These are phyloP conservation scores for Agrilus mali DNA, from an alignment of 2,888 invertebrate species.

Conservation along the genomic window DNA sequence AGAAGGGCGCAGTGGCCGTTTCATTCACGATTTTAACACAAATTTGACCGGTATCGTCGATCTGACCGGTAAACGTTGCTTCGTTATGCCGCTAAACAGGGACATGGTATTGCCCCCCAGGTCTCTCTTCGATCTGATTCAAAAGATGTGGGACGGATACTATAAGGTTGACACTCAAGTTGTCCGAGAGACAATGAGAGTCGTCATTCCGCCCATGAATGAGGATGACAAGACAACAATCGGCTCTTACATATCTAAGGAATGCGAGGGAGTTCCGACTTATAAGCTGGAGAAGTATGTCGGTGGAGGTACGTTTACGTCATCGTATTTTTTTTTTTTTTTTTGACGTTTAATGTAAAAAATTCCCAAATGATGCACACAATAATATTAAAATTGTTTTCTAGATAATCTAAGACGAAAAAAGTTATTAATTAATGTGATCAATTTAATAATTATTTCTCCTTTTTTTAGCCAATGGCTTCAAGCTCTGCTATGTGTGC, in stretches of 20 bases:
- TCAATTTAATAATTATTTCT: too few species aligned
- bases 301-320: conserved; percentile 42
- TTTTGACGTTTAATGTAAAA: too few species aligned
- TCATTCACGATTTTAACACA: conserved; percentile 84
- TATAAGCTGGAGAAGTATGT: conserved; percentile 61
- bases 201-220: conserved; percentile 55
- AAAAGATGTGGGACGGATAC: conserved; percentile 67
- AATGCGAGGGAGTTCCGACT: conserved; percentile 57
- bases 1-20: conserved; percentile 69
- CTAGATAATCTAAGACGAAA: too few species aligned
- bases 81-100: conserved; percentile 80
- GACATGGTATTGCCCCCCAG: conserved; percentile 64
- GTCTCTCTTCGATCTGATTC: conserved; percentile 64
- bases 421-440: too few species aligned
- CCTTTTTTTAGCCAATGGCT: too few species aligned
- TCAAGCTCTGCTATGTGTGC: too few species aligned
- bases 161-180: conserved; percentile 72
- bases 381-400: too few species aligned
- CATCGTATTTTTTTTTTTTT: too few species aligned
- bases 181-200: conserved; percentile 63
- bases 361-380: too few species aligned
- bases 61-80: conserved; percentile 53
- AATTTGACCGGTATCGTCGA: conserved; percentile 47
- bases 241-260: conserved; percentile 56
- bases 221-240: conserved; percentile 41